These are phyloP conservation scores for Lanistes nyassanus DNA, from an alignment of 1,140 invertebrate species.

Conservation along the genomic window DNA sequence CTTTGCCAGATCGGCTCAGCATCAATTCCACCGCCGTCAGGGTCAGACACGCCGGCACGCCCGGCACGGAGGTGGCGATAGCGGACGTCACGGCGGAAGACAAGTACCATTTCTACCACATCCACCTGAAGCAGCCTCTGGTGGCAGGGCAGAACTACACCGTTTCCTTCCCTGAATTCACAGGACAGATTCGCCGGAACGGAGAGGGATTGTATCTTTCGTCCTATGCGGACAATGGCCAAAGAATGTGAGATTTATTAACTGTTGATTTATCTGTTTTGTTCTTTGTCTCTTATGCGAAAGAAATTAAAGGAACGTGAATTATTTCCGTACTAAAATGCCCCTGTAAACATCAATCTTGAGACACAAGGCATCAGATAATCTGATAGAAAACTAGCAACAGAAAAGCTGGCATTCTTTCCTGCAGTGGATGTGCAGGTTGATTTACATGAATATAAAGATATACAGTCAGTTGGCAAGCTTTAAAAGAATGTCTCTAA, in stretches of 20 bases:
- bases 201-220: constrained; percentile 63
- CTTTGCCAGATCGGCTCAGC: constrained; percentile 7
- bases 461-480: too few relatives aligned
- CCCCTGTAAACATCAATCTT: too few relatives aligned
- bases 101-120: constrained; percentile 15
- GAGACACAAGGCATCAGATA: too few relatives aligned
- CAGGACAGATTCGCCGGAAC: constrained; percentile 76
- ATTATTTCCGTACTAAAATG: too few relatives aligned
- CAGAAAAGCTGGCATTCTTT: too few relatives aligned
- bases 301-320: too few relatives aligned
- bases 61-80: not conserved
- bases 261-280: not conserved
- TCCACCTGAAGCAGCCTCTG: constrained; percentile 68
- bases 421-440: too few relatives aligned
- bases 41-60: not conserved
- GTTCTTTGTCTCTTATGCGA: too few relatives aligned
- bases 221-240: constrained; percentile 28
- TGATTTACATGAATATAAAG: too few relatives aligned
- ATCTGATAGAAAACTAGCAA: too few relatives aligned
- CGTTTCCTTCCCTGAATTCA: constrained; percentile 73
- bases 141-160: constrained; percentile 70
- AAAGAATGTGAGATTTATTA: constrained; percentile 28
- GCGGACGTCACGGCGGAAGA: not conserved
- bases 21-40: not conserved
- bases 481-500: too few relatives aligned